A percentile compares a stretch with the other conserved stretches of the same genome.
Evolutionary conservation across 2,113 vertebrate species (phyloP).

Genomic region (Triplophysa dalaica): DNA sequence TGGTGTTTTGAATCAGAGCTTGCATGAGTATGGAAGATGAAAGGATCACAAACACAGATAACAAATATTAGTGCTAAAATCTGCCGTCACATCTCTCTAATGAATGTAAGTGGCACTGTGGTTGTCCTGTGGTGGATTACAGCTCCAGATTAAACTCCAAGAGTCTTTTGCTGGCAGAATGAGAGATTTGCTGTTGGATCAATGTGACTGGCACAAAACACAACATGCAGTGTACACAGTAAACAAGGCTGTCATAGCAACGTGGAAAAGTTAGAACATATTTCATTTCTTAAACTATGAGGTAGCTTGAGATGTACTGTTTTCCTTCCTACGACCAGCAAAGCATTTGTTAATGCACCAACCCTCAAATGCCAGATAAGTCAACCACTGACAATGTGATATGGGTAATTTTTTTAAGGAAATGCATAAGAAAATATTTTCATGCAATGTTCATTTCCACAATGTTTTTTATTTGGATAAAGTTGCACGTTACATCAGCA

Average conservation of each 20-base stretch:
- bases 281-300: not conserved
- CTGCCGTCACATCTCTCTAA: conserved; percentile 17
- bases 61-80: conserved; percentile 4
- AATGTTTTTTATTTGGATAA: too few relatives aligned
- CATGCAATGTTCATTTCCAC: too few relatives aligned
- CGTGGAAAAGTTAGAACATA: not conserved
- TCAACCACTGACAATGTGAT: not conserved
- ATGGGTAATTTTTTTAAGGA: too few relatives aligned
- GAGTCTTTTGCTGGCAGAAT: conserved; percentile 17
- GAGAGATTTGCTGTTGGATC: conserved; percentile 11
- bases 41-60: conserved; percentile 13
- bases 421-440: too few relatives aligned
- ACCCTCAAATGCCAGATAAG: not conserved
- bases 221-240: not conserved
- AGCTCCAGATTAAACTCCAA: conserved; percentile 21
- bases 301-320: not conserved
- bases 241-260: not conserved
- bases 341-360: not conserved
- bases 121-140: conserved; percentile 15
- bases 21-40: not conserved
- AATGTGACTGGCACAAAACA: not conserved
- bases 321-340: not conserved
- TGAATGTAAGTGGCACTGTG: conserved; percentile 16
- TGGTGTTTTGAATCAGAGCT: not conserved
- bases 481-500: too few relatives aligned